phyloP scores from a whole-genome alignment of 2,888 invertebrate genomes.

The Neuroscelio doddi region DNA sequence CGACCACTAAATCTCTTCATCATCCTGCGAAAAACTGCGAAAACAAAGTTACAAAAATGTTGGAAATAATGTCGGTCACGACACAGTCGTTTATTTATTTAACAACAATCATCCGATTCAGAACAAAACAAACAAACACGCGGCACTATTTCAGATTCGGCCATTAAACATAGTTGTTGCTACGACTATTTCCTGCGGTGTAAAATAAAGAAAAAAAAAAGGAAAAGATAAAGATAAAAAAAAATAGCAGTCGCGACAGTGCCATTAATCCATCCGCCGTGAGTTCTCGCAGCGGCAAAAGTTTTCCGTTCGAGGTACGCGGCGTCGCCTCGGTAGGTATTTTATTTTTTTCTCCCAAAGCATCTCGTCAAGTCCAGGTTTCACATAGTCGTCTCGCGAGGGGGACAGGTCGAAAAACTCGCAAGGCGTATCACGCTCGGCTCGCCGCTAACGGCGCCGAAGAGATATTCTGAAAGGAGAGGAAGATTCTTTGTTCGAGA shows the following conservation, averaged over 20 bases:
- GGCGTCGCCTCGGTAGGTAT: too few relatives aligned
- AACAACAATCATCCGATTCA: too few relatives aligned
- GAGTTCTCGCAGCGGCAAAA: slow-evolving; percentile 17
- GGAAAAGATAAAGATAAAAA: too few relatives aligned
- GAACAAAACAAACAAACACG: too few relatives aligned
- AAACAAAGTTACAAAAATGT: too few relatives aligned
- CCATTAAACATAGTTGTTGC: too few relatives aligned
- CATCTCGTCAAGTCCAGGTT: slow-evolving; percentile 41
- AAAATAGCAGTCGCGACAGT: slow-evolving; percentile 38
- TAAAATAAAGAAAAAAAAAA: too few relatives aligned
- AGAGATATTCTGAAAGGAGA: slow-evolving; percentile 33
- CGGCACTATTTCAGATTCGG: too few relatives aligned
- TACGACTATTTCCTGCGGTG: slow-evolving; percentile 30
- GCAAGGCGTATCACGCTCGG: slow-evolving; percentile 31
- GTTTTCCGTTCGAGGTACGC: slow-evolving; percentile 41
- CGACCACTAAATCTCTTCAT: too few relatives aligned
- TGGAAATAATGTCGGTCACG: too few relatives aligned
- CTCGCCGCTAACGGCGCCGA: slow-evolving; percentile 31
- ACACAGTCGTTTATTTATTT: too few relatives aligned
- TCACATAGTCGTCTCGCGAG: slow-evolving; percentile 35
- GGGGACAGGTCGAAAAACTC: slow-evolving; percentile 42
- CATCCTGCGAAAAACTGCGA: too few relatives aligned
- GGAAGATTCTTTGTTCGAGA: slow-evolving; percentile 47
- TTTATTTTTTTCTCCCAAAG: slow-evolving; percentile 30
- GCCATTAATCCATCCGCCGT: slow-evolving; percentile 41